Base-by-base conservation (phyloP, 1,140 invertebrate species). In the Drosophila bocki region DNA sequence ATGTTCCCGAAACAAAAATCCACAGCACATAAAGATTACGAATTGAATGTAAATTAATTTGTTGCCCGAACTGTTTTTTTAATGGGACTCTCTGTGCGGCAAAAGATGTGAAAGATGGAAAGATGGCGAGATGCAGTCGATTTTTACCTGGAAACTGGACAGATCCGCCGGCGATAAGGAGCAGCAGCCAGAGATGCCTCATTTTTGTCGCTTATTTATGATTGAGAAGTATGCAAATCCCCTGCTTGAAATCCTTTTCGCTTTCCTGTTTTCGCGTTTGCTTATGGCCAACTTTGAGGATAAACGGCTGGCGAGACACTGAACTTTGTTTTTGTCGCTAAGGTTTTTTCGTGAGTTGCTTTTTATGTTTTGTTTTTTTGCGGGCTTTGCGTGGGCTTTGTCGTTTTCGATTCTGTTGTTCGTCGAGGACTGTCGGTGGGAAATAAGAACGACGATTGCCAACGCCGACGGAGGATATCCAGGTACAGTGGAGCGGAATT, bases 241-340 rank as follows among this genome's bases (percentile, higher is more conserved):
- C 22, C 42, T 70, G 39, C 42, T 39, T 17, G 32, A 15, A 60
- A 75, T 80, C 48, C 71, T 83, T 80, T 80, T 60, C 59, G 44
- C 67, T 67, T 70, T 74, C 54, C 37, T 50, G 22, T 47, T 33
- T 29, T 64, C 68, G 77, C 77, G 80, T 84, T 88, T 77, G 65
- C 80, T 13, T 48, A 19, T 19, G 47, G 35, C 69, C 42, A 71
- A 57, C 51, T 41, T 71, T 12, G 54, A 72, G 68, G 67, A 72
- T 74, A 74, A 74, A 74, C 68, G 44, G 54, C 69, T 58, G 35
- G 53, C 70, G 70, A 79, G 82, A 77, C 58, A 86, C 83, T 85
- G 74, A 80, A 88, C 57, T 86, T 83, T 88, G 79, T 82, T 69
- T 77, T 42, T 74, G 82, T 65, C 60, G 63, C 62, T 64, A 41